Evolutionary conservation across 2,888 invertebrate species (phyloP).

Genomic region (Drosophila cracens): DNA sequence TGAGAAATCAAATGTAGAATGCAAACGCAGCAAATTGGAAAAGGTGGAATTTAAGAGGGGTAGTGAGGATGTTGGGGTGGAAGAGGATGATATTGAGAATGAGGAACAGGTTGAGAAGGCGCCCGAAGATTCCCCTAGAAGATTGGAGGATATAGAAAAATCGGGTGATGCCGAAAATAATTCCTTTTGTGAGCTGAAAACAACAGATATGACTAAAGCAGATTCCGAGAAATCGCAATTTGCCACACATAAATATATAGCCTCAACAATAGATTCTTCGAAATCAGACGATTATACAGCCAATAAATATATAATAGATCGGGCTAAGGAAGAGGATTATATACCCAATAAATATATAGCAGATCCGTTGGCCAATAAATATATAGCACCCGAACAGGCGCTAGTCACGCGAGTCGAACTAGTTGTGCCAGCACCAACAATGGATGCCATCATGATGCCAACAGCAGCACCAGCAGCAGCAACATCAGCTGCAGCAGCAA

Average conservation of each 20-base stretch:
- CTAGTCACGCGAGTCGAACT: conserved; percentile 72
- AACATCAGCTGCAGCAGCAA: background rate
- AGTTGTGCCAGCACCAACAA: conserved; percentile 64
- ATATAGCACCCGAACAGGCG: conserved; percentile 70
- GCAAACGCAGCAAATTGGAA: background rate
- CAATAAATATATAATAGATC: background rate
- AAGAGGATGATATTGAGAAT: background rate
- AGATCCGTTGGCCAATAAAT: conserved; percentile 20
- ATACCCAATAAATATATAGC: background rate
- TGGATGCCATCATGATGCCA: conserved; percentile 4
- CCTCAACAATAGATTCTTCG: background rate
- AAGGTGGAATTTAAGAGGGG: background rate
- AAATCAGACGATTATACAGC: background rate
- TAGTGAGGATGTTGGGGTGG: background rate
- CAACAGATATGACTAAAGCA: background rate
- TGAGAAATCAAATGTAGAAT: background rate
- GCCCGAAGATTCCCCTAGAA: background rate
- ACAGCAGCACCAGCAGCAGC: background rate
- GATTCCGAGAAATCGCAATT: background rate
- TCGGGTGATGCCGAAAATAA: background rate
- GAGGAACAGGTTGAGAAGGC: background rate
- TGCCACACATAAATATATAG: background rate
- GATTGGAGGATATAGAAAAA: background rate
- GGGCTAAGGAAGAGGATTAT: background rate
- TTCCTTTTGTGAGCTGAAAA: background rate